These are phyloP conservation scores for Piscicola geometra DNA, from an alignment of 2,888 invertebrate species.

Conservation along the genomic window DNA sequence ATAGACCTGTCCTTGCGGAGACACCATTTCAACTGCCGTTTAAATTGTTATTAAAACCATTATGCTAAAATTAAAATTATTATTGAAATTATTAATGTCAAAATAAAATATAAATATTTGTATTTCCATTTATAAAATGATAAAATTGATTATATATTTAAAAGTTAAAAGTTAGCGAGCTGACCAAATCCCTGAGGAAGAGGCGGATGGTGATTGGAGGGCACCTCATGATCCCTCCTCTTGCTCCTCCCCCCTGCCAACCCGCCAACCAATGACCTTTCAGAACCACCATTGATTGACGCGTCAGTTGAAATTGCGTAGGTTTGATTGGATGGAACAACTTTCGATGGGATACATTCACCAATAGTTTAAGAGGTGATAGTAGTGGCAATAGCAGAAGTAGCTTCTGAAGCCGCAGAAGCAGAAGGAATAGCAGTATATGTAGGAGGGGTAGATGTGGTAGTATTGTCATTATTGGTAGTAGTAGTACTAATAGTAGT, in stretches of 20 bases:
- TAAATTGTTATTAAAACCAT: too few species aligned
- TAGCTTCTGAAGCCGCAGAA: too few species aligned
- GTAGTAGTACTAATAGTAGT: too few species aligned
- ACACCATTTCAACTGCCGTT: constrained; percentile 26
- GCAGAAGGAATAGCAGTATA: too few species aligned
- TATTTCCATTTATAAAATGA: not conserved
- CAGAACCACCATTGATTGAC: not conserved
- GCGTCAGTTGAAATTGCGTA: too few species aligned
- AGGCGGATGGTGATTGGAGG: not conserved
- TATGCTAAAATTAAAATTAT: too few species aligned
- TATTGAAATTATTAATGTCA: not conserved
- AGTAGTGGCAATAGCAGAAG: too few species aligned
- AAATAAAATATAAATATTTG: not conserved
- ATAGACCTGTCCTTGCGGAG: constrained; percentile 33
- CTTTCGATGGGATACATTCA: too few species aligned
- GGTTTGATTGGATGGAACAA: too few species aligned
- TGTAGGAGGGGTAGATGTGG: too few species aligned
- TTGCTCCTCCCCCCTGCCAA: not conserved
- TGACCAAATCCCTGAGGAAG: not conserved
- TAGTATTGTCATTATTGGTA: too few species aligned
- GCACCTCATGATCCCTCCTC: not conserved
- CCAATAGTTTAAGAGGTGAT: too few species aligned
- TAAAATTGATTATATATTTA: not conserved
- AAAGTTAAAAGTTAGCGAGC: not conserved
- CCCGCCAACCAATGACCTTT: not conserved